Base-by-base conservation (phyloP, 2,113 vertebrate species). In the Xyliphius kryptos region DNA sequence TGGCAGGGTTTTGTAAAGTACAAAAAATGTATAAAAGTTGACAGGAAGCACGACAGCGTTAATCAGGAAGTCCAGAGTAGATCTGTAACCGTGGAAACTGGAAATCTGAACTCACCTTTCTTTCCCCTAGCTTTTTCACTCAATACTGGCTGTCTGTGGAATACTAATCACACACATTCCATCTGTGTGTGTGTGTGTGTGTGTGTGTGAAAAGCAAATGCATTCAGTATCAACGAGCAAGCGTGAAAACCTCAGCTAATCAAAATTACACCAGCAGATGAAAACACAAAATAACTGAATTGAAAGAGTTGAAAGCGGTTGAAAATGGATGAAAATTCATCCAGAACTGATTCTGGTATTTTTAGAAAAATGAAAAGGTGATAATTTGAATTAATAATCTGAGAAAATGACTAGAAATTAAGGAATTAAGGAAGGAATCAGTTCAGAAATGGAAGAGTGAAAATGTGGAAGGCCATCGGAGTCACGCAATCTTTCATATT, bases 31-130 rank as follows among this genome's bases (percentile, higher is more conserved):
- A n/a, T n/a, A n/a, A n/a, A 71, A 63, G 51, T 67, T 59, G 58
- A 55, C 67, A 75, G 69, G 69, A 63, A 56, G 70, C 55, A 49
- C 49, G 43, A 32, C 38, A 57, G 55, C 38, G 56, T 63, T 72
- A 72, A 75, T 75, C 70, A 66, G 66, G 62, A 62, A 72, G 46
- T 55, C 55, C 63, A 26, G 66, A 65, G 50, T 65, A 55, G 26
- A 69, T 67, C 58, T 55, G 74, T 75, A 67, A 75, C 74, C 74
- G 72, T 36, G 70, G 74, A 70, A 75, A 75, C 74, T 63, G 63
- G 60, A 72, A 67, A 72, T 72, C 67, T 66, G 62, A 57, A 63
- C 47, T n/a, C 20, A 36, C 48, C 37, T 1, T 44, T 66, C 61
- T 72, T 57, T 51, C 41, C 15, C 57, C 58, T 66, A 55, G 58